These are phyloP conservation scores for Cecropterus lyciades DNA, from an alignment of 1,140 invertebrate genomes.

Conservation along the genomic window DNA sequence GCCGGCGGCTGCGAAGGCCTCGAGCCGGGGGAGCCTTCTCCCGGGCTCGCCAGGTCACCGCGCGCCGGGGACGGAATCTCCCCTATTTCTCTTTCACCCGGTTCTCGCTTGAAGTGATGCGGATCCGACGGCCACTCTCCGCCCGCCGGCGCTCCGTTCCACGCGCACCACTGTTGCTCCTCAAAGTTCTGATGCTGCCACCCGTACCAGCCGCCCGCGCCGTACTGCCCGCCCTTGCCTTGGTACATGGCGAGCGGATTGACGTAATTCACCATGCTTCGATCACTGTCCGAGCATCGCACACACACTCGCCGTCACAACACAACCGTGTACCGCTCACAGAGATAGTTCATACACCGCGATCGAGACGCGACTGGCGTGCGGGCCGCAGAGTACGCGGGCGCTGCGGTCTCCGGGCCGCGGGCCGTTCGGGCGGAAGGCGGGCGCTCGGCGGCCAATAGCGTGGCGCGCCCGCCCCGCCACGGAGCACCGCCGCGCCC, in stretches of 20 bases:
- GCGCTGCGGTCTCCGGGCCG: constrained; percentile 34
- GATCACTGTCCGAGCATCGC: constrained; percentile 77
- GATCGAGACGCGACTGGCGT: constrained; percentile 57
- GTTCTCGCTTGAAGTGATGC: constrained; percentile 76
- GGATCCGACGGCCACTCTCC: constrained; percentile 79
- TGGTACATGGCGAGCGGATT: constrained; percentile 85
- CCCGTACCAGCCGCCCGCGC: constrained; percentile 77
- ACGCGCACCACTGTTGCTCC: constrained; percentile 82
- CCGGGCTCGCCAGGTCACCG: constrained; percentile 88
- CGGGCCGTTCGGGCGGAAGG: constrained; percentile 37
- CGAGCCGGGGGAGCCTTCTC: constrained; percentile 80
- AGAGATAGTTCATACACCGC: constrained; percentile 39
- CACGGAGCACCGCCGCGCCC: constrained; percentile 42
- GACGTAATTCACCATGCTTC: constrained; percentile 86
- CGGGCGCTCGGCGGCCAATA: constrained; percentile 43
- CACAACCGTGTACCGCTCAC: constrained; percentile 50
- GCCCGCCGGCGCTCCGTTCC: constrained; percentile 79
- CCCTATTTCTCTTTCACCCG: constrained; percentile 66
- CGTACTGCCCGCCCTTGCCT: constrained; percentile 83
- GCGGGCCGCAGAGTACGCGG: constrained; percentile 28
- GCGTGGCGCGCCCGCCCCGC: constrained; percentile 23
- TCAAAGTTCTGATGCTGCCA: constrained; percentile 85
- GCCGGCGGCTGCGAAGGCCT: constrained; percentile 85
- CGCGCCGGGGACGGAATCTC: constrained; percentile 87
- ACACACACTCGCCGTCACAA: constrained; percentile 75